phyloP scores from a whole-genome alignment of 2,113 vertebrate species.

The Montifringilla adamsi region DNA sequence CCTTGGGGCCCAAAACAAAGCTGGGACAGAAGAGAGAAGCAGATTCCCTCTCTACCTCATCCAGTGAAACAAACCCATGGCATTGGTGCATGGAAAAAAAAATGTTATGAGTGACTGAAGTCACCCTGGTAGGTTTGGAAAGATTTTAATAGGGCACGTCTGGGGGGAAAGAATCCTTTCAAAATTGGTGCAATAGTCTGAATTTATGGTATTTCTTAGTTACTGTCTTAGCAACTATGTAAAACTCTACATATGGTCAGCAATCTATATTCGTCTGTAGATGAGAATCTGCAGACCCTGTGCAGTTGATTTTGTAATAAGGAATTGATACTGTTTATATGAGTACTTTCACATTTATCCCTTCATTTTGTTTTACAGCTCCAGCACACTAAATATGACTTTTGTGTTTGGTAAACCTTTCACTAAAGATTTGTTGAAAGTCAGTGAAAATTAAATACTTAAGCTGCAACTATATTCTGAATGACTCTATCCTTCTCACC shows the following conservation, averaged over 20 bases:
- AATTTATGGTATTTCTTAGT: neutral
- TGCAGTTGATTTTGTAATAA: neutral
- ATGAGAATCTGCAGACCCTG: neutral
- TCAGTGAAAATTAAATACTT: neutral
- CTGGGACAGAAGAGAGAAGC: neutral
- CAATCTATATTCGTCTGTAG: neutral
- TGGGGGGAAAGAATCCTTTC: neutral
- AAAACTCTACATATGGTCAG: neutral
- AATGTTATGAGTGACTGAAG: rapidly evolving
- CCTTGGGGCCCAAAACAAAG: neutral
- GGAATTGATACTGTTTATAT: neutral
- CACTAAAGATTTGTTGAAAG: neutral
- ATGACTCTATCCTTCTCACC: neutral
- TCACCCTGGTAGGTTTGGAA: neutral
- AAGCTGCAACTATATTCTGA: neutral
- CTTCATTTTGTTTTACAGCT: neutral
- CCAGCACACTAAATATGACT: neutral
- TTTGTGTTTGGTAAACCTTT: neutral
- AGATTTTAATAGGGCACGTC: neutral
- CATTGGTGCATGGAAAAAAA: neutral
- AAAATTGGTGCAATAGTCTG: neutral
- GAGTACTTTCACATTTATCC: neutral
- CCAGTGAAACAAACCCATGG: neutral
- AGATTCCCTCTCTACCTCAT: neutral
- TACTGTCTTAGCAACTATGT: neutral